Percentiles rank a stretch among this genome's conserved stretches.
phyloP scores from a whole-genome alignment of 1,140 invertebrate species.

The Cherax quadricarinatus region DNA sequence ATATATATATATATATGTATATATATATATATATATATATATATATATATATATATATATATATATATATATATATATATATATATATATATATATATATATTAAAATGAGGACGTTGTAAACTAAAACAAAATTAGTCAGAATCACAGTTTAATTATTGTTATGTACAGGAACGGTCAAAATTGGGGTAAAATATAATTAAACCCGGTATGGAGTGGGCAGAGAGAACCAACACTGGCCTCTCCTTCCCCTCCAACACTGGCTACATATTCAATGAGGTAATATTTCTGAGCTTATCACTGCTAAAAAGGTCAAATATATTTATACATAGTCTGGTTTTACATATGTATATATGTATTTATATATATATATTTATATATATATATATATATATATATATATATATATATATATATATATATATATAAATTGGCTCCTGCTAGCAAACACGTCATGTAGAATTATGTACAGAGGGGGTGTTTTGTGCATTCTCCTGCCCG shows the following conservation, averaged over 20 bases:
- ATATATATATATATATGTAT: too few relatives aligned
- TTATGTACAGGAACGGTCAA: constrained; percentile 64
- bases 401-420: constrained; percentile 39
- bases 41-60: too few relatives aligned
- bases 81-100: too few relatives aligned
- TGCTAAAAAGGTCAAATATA: constrained; percentile 64
- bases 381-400: constrained; percentile 39
- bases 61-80: too few relatives aligned
- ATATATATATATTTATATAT: constrained; percentile 40
- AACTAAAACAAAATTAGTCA: constrained; percentile 27
- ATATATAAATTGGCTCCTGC: constrained; percentile 58
- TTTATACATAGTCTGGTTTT: constrained; percentile 1
- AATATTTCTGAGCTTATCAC: constrained; percentile 61
- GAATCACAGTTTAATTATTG: constrained; percentile 67
- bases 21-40: too few relatives aligned
- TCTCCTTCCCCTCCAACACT: not conserved
- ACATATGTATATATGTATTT: constrained; percentile 28
- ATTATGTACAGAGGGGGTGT: not conserved
- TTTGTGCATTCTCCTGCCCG: not conserved
- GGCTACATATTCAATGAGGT: constrained; percentile 57
- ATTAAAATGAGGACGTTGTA: not conserved
- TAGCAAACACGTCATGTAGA: constrained; percentile 22
- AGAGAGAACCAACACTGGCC: not conserved
- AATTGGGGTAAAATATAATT: constrained; percentile 57
- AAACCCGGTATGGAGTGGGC: constrained; percentile 4